These are phyloP conservation scores for Kryptopterus vitreolus DNA, from an alignment of 2,797 vertebrate species.

Conservation along the genomic window DNA sequence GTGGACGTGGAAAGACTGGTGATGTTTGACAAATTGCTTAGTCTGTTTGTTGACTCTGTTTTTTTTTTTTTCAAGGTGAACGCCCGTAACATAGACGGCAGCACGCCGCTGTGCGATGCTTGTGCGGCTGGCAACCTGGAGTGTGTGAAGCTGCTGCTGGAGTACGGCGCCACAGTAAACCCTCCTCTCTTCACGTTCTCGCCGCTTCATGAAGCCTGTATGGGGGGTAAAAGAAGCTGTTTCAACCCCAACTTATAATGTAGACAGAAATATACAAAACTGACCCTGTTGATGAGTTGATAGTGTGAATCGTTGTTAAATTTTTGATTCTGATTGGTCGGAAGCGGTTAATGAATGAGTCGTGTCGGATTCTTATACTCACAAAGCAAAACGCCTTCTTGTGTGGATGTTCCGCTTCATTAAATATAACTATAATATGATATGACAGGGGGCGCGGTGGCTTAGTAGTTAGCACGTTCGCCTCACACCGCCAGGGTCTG, in stretches of 20 bases:
- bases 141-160: slow-evolving; percentile 81
- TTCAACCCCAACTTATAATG: not conserved
- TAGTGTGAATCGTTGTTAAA: too few species aligned
- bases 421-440: not conserved
- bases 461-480: too few species aligned
- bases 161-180: slow-evolving; percentile 85
- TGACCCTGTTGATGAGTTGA: not conserved
- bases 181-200: slow-evolving; percentile 85
- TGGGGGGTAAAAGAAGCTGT: slow-evolving; percentile 75
- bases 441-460: too few species aligned
- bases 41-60: slow-evolving; percentile 1
- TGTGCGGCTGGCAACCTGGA: slow-evolving; percentile 86
- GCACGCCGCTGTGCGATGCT: slow-evolving; percentile 88
- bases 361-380: too few species aligned
- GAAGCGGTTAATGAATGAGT: not conserved
- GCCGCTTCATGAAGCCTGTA: slow-evolving; percentile 91
- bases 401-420: not conserved
- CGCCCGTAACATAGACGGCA: slow-evolving; percentile 86
- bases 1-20: not conserved
- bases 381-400: too few species aligned
- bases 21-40: not conserved
- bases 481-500: too few species aligned
- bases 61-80: slow-evolving; percentile 89
- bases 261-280: not conserved
- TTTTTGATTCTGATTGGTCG: too few species aligned